phyloP scores from a whole-genome alignment of 2,888 invertebrate genomes.

The Azorinus chamasolen region DNA sequence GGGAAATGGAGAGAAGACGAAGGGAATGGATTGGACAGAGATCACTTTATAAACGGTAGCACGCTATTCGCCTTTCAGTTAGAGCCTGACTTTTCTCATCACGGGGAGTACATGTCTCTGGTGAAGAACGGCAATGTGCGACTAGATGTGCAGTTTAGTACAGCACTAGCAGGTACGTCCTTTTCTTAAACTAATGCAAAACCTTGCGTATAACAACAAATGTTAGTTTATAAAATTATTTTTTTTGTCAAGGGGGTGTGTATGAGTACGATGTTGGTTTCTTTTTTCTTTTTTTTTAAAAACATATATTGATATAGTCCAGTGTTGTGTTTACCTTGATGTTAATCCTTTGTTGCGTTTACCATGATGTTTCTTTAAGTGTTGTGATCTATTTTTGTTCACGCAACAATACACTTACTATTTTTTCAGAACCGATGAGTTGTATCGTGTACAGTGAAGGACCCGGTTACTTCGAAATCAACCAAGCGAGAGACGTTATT shows the following conservation, averaged over 20 bases:
- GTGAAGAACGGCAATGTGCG: conserved; percentile 41
- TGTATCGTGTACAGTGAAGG: conserved; percentile 48
- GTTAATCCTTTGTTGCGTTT: too few species aligned
- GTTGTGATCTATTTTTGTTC: too few species aligned
- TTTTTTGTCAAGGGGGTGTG: too few species aligned
- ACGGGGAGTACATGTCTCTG: conserved; percentile 23
- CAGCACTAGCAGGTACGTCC: conserved; percentile 26
- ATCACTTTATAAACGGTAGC: conserved; percentile 28
- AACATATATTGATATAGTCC: too few species aligned
- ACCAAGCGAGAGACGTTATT: conserved; percentile 34
- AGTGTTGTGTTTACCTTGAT: too few species aligned
- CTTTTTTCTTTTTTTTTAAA: too few species aligned
- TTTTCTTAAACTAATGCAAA: too few species aligned
- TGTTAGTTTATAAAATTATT: too few species aligned
- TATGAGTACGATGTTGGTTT: too few species aligned
- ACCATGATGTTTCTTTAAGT: too few species aligned
- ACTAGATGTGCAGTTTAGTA: conserved; percentile 35
- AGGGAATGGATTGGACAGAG: conserved; percentile 26
- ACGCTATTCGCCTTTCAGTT: conserved; percentile 9
- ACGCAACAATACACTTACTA: conserved; percentile 15
- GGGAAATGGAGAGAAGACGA: conserved; percentile 49
- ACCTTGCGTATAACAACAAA: too few species aligned
- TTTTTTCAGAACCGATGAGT: conserved; percentile 51
- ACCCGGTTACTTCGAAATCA: conserved; percentile 47
- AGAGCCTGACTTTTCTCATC: too few species aligned